Conservation (phyloP, 2,797 vertebrate genomes). For the Artibeus jamaicensis region DNA sequence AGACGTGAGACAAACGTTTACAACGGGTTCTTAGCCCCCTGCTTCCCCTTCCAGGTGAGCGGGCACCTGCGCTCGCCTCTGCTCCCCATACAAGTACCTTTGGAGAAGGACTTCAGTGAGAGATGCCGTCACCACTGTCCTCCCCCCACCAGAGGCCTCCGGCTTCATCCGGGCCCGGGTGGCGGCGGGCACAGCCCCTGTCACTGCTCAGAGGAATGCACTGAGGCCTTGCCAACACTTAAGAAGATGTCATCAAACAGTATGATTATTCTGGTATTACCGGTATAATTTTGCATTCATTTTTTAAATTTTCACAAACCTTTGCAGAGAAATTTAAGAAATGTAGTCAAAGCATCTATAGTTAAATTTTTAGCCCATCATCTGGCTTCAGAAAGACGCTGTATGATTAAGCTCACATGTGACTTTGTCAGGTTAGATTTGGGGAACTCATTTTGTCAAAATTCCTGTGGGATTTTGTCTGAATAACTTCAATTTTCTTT, state of each 20-base stretch:
- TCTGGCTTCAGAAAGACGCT: not conserved
- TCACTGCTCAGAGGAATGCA: too few relatives aligned
- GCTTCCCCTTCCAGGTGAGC: not conserved
- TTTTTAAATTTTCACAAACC: not conserved
- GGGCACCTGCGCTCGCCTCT: too few relatives aligned
- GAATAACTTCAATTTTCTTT: not conserved
- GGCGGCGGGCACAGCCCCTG: accelerated
- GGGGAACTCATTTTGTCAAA: not conserved
- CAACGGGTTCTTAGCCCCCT: not conserved
- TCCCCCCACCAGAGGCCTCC: not conserved
- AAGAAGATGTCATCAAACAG: not conserved
- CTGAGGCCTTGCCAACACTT: not conserved
- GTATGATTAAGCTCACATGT: not conserved
- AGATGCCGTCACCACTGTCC: accelerated
- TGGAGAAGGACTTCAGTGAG: not conserved
- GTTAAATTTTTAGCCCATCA: not conserved
- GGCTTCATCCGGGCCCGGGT: not conserved
- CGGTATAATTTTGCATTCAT: not conserved
- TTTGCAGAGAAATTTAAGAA: conserved; percentile 32
- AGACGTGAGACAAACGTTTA: not conserved
- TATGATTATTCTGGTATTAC: not conserved
- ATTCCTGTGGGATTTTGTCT: not conserved
- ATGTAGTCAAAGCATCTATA: not conserved
- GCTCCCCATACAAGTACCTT: not conserved
- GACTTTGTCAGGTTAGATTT: not conserved